Percentiles rank a stretch among this genome's conserved stretches.
phyloP scores from a whole-genome alignment of 2,888 invertebrate genomes.

The Caenorhabditis sp. region DNA sequence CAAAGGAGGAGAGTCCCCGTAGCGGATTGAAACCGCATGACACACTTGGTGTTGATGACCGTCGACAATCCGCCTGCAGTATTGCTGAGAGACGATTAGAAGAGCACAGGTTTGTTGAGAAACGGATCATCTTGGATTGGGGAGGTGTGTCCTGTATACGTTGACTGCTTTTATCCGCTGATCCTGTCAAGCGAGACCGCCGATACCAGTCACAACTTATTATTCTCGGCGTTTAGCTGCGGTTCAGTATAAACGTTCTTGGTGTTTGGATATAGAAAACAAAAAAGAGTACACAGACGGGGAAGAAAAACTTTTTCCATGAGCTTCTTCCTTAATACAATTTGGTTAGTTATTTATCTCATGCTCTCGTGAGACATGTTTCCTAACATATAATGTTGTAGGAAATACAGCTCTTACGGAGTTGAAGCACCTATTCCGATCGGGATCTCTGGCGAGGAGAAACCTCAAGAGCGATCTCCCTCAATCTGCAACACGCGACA shows the following conservation, averaged over 20 bases:
- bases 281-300: background rate
- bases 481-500: constrained; percentile 31
- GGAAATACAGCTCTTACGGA: constrained; percentile 65
- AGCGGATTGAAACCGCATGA: constrained; percentile 61
- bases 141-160: constrained; percentile 2
- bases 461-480: constrained; percentile 24
- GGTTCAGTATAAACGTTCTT: too few species aligned
- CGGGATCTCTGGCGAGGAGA: constrained; percentile 13
- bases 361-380: background rate
- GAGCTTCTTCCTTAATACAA: constrained; percentile 14
- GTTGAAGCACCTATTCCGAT: constrained; percentile 56
- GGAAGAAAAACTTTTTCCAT: background rate
- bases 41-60: constrained; percentile 53
- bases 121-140: constrained; percentile 12
- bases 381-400: constrained; percentile 27
- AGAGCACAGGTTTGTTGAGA: constrained; percentile 49
- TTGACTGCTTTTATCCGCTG: background rate
- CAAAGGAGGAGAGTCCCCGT: constrained; percentile 64
- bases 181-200: background rate
- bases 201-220: background rate
- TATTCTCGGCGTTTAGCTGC: too few species aligned
- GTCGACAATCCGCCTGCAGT: constrained; percentile 44
- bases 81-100: constrained; percentile 56
- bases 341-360: constrained; percentile 8
- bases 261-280: background rate